Percentiles rank a stretch among this genome's conserved stretches.
These are phyloP conservation scores for Sardina pilchardus DNA, from an alignment of 2,113 vertebrate species.

Conservation along the genomic window DNA sequence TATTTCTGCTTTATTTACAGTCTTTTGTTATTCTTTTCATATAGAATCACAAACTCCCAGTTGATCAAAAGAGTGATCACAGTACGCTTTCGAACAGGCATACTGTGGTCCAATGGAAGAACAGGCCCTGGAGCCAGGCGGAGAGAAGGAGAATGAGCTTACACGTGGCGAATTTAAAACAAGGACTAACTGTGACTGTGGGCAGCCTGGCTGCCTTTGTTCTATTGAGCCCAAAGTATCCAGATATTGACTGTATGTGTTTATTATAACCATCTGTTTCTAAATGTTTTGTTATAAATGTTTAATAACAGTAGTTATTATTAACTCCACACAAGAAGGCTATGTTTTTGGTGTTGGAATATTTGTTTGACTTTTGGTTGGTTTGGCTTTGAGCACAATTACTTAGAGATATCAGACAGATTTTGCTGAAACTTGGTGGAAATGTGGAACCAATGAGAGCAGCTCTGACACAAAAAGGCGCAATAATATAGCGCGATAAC, in stretches of 20 bases:
- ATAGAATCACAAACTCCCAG: not conserved
- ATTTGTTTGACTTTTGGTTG: too few relatives aligned
- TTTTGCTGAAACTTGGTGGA: too few relatives aligned
- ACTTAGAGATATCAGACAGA: too few relatives aligned
- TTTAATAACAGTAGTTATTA: not conserved
- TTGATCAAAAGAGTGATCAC: not conserved
- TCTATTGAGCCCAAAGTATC: not conserved
- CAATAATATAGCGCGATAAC: too few relatives aligned
- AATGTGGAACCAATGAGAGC: too few relatives aligned
- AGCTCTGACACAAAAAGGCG: too few relatives aligned
- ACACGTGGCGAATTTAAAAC: not conserved
- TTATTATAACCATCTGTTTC: not conserved
- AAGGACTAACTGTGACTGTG: not conserved
- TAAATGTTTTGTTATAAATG: not conserved
- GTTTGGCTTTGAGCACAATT: too few relatives aligned
- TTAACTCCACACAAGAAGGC: too few relatives aligned
- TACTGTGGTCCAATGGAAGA: not conserved
- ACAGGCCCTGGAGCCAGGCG: not conserved
- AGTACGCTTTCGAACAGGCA: not conserved
- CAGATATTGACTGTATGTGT: not conserved
- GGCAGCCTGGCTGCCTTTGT: not conserved
- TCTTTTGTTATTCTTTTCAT: not conserved
- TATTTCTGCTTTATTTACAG: not conserved
- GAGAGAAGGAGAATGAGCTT: not conserved
- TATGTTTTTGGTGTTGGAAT: too few relatives aligned